Evolutionary conservation across 2,113 vertebrate genomes (phyloP), one percentile per base, ranked within the genome.

Genomic region (Morone saxatilis): DNA sequence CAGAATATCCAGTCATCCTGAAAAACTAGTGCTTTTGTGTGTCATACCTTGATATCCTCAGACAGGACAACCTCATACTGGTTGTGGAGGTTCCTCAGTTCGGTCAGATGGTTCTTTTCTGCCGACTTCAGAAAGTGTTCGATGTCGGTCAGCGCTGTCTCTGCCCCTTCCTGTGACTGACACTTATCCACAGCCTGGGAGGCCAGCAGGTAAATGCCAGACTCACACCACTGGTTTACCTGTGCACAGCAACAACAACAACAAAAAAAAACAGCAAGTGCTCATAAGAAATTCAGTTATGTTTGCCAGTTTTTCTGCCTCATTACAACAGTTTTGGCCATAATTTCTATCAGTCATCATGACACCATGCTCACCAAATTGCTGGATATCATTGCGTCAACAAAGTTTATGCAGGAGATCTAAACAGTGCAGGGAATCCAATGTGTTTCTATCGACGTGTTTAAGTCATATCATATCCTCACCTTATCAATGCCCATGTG

Each of bases 151-250:
- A 98, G 94, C 1, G 97, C 97, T 13, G 95, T 94, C 88, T 99
- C 98, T 14, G 98, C 97, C 51, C 97, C 98, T 76, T 99, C 98
- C 94, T 98, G 97, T 50, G 98, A 97, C 90, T 99, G 98, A 91
- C 97, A 99, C 86, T 98, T 98, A 88, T 99, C 98, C 81, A 99
- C 97, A 77, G 97, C 97, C 94, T 99, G 98, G 61, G 97, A 99
- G 72, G 98, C 98, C 86, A 99, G 93, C 89, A 99, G 96, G 91
- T 98, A 99, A 90, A 99, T 96, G 66, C 98, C 97, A 38, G 95
- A 95, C 92, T 99, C 97, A 53, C 97, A 99, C 98, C 98, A 99
- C 36, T 97, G 96, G 91, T 95, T 97, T 41, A 98, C 96, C 98
- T 99, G 93, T 7, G 81, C 0, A 76, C 12, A 67, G 22, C 9